Evolutionary conservation across 1,140 invertebrate species (phyloP), one percentile per base, ranked within the genome.

Genomic region (Eupristina koningsbergeri): DNA sequence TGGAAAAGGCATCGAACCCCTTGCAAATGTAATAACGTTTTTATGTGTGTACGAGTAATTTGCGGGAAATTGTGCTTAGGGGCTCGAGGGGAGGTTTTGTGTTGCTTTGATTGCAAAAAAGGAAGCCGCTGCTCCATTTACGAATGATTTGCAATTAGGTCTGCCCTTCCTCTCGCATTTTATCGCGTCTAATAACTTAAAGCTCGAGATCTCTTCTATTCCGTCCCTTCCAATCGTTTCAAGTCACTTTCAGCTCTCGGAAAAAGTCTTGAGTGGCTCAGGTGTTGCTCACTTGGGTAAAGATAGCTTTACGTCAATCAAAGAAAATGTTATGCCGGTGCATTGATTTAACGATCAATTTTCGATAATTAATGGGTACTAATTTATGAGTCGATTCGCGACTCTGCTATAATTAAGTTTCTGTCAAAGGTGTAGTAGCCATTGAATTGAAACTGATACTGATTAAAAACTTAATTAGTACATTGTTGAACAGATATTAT

Each of bases 91-190:
- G 41, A 39, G 13, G 39, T 0, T 26, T 73, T n/a, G 69, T n/a
- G 11, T 73, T 58, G 22, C 9, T 13, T 3, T 22, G 53, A 58
- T 58, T 22, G 53, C 53, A 58, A 26, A 58, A 58, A 26, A 9
- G 26, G 53, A 6, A 26, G 53, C 53, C 26, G 29, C 29, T 58
- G 29, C 45, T 50, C 29, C 73, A 31, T 75, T 75, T 75, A 75
- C 45, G 45, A 75, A 50, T n/a, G 45, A 75, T 75, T 50, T 50
- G 73, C 73, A n/a, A 75, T 50, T 47, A 53, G 73, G 2, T 31
- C 0, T 34, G 34, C 17, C 9, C 75, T 78, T 26, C 39, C 34
- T 78, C 75, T 26, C 34, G 15, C 45, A 13, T 45, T 73, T 26
- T 76, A 22, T 58, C 74, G n/a, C 34, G 29, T 31, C 64, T 36